Percentiles rank a stretch among this genome's conserved stretches.
Conservation (phyloP, 2,797 vertebrate species). For the Coregonus sp. region DNA sequence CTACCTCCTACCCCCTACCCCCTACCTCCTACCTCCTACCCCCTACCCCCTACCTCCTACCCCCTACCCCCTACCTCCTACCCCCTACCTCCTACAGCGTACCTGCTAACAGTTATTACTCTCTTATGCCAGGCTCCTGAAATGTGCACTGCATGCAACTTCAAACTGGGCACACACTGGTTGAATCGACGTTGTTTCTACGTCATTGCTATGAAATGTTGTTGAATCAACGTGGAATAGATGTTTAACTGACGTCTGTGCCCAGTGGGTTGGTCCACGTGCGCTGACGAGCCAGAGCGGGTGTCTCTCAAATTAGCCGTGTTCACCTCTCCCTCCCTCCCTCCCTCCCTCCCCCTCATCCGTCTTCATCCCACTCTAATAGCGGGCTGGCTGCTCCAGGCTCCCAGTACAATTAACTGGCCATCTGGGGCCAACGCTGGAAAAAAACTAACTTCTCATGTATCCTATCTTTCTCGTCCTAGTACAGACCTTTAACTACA, state of each 20-base stretch:
- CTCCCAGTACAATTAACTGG: constrained; percentile 63
- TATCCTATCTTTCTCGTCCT: not conserved
- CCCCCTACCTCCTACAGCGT: too few species aligned
- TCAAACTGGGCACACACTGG: too few species aligned
- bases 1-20: not conserved
- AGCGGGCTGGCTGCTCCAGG: constrained; percentile 47
- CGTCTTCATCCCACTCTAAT: constrained; percentile 63
- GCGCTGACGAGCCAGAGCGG: not conserved
- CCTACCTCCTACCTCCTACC: not conserved
- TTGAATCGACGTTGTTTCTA: too few species aligned
- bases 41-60: not conserved
- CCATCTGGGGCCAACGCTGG: constrained; percentile 52
- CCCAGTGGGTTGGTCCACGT: not conserved
- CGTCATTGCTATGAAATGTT: too few species aligned
- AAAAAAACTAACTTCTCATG: constrained; percentile 45
- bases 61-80: not conserved
- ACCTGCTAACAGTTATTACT: too few species aligned
- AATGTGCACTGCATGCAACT: too few species aligned
- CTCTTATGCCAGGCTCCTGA: too few species aligned
- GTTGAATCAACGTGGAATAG: not conserved
- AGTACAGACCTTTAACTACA: not conserved
- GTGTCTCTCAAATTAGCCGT: not conserved
- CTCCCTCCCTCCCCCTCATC: constrained; percentile 24
- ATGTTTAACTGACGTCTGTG: not conserved
- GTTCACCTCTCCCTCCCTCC: not conserved